A percentile compares a stretch with the other conserved stretches of the same genome.
These are phyloP conservation scores for Anoplophora glabripennis DNA, from an alignment of 1,140 invertebrate genomes.

Conservation along the genomic window DNA sequence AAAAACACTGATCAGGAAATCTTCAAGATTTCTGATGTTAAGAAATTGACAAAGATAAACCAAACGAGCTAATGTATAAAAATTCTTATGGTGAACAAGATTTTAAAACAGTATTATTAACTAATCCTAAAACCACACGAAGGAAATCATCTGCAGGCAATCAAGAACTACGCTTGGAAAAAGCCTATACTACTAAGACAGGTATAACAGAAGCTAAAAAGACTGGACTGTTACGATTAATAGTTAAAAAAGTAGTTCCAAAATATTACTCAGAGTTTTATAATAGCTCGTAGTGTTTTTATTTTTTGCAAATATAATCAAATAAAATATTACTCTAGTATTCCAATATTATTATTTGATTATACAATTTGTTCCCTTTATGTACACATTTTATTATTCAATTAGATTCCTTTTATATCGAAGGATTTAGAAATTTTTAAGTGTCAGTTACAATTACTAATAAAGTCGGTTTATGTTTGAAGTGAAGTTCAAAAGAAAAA, in stretches of 20 bases:
- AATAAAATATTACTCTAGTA: neutral
- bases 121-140: too few species aligned
- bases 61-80: neutral
- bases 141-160: neutral
- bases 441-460: too few species aligned
- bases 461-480: too few species aligned
- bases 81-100: neutral
- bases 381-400: too few species aligned
- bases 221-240: neutral
- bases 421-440: too few species aligned
- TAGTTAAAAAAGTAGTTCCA: neutral
- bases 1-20: neutral
- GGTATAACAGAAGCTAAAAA: slow-evolving; percentile 3
- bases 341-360: neutral
- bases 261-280: neutral
- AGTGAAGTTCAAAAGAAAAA: too few species aligned
- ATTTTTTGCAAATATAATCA: neutral
- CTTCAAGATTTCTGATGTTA: slow-evolving; percentile 2
- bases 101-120: neutral
- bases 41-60: neutral
- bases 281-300: neutral
- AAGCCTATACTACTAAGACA: slow-evolving; percentile 1
- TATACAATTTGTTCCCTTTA: neutral
- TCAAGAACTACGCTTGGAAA: neutral
- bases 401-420: too few species aligned